Evolutionary conservation across 1,140 invertebrate species (phyloP).

Genomic region (Pseudomyrmex flavicornis): DNA sequence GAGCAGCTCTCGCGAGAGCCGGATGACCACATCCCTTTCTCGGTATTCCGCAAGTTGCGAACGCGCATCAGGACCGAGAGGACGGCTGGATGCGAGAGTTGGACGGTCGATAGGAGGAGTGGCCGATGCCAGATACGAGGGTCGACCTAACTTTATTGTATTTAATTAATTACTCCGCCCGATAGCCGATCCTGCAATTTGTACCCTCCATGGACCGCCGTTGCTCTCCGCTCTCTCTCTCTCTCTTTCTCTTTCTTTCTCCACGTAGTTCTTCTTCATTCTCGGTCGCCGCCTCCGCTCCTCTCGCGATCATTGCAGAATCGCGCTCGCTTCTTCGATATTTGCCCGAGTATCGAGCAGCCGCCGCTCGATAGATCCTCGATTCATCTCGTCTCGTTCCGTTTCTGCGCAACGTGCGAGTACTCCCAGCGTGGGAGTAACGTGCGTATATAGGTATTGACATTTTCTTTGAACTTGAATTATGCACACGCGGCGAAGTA

Average conservation of each 20-base stretch:
- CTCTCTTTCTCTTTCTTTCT: not conserved
- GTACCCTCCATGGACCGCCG: conserved; percentile 67
- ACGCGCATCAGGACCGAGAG: conserved; percentile 64
- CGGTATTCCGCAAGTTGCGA: conserved; percentile 67
- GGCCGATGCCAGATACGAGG: conserved; percentile 78
- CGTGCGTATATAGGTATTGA: conserved; percentile 29
- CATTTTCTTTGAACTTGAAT: conserved; percentile 58
- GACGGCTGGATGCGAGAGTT: conserved; percentile 60
- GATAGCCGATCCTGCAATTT: conserved; percentile 79
- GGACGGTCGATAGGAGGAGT: conserved; percentile 77
- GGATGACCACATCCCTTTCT: conserved; percentile 49
- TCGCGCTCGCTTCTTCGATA: conserved; percentile 11
- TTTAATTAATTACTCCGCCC: conserved; percentile 80
- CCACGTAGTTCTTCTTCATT: conserved; percentile 24
- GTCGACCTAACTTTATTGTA: conserved; percentile 80
- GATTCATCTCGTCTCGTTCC: conserved; percentile 7
- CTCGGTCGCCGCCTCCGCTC: conserved; percentile 61
- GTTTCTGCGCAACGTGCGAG: not conserved
- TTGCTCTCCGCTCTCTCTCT: conserved; percentile 1
- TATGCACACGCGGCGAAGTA: conserved; percentile 34
- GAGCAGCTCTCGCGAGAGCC: conserved; percentile 15
- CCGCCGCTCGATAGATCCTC: conserved; percentile 32
- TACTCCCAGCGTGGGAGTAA: conserved; percentile 4
- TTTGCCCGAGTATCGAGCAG: conserved; percentile 19
- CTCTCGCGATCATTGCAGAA: conserved; percentile 50